Conservation (phyloP, 1,140 invertebrate genomes). For the Parapsyche elsis region DNA sequence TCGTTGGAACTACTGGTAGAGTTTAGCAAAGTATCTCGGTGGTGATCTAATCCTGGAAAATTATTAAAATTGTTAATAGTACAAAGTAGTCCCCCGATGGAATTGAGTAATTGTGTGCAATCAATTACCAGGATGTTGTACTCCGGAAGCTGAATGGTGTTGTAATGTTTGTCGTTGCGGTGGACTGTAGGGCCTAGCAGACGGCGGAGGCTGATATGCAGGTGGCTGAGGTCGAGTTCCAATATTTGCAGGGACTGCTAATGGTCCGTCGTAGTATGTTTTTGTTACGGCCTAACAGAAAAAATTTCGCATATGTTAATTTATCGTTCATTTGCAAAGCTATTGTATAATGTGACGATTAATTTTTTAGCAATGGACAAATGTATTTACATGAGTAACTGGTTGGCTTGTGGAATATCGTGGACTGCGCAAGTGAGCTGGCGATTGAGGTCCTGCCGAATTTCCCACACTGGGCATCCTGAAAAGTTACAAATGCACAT, state of each 20-base stretch:
- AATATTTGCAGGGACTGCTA: conserved; percentile 56
- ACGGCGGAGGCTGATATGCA: conserved; percentile 52
- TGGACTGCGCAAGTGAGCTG: conserved; percentile 38
- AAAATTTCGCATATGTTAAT: not conserved
- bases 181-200: conserved; percentile 51
- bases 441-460: conserved; percentile 50
- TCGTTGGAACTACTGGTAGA: conserved; percentile 79
- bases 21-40: conserved; percentile 57
- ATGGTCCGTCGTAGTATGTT: conserved; percentile 67
- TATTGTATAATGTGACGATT: no score
- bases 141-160: conserved; percentile 36
- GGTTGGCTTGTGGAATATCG: conserved; percentile 41
- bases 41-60: conserved; percentile 50
- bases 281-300: conserved; percentile 64
- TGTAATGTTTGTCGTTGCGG: conserved; percentile 41
- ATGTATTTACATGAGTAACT: conserved; percentile 51
- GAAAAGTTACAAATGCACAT: no score
- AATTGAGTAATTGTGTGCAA: not conserved
- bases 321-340: no score
- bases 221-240: conserved; percentile 46
- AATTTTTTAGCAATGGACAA: no score
- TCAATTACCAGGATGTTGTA: conserved; percentile 36
- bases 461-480: conserved; percentile 49
- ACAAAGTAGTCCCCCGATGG: no score
- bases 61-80: not conserved